Percentiles rank a stretch among this genome's conserved stretches.
These are phyloP conservation scores for Blastomussa wellsi DNA, from an alignment of 92 coral and sea anemone genomes.

Conservation along the genomic window DNA sequence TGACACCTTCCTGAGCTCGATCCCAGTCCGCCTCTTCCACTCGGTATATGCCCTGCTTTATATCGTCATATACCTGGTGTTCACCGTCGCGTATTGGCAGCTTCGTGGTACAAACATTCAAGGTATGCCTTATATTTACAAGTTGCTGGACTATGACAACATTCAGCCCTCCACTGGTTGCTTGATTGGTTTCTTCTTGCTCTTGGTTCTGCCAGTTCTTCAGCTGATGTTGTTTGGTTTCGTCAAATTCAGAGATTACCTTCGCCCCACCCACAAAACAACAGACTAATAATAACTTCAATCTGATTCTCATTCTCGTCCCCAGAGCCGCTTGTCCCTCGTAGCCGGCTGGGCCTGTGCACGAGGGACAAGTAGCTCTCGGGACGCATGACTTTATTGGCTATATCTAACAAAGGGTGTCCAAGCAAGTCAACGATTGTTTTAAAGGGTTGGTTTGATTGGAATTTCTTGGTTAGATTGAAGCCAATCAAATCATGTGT, in stretches of 20 bases:
- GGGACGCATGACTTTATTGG: too few species aligned
- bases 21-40: constrained; percentile 74
- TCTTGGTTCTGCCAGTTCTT: constrained; percentile 22
- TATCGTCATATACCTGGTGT: constrained; percentile 41
- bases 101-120: constrained; percentile 68
- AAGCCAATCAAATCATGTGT: too few species aligned
- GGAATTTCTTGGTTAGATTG: too few species aligned
- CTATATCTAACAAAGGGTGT: too few species aligned
- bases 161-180: constrained; percentile 9
- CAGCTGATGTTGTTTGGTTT: constrained; percentile 29
- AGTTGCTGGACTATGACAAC: constrained; percentile 62
- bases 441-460: too few species aligned
- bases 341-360: too few species aligned
- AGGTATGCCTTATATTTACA: constrained; percentile 68
- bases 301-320: too few species aligned
- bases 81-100: constrained; percentile 72
- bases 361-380: too few species aligned
- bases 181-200: neutral
- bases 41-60: constrained; percentile 60
- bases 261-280: constrained; percentile 3
- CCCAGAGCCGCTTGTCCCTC: too few species aligned
- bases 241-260: constrained; percentile 29
- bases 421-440: too few species aligned
- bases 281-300: neutral
- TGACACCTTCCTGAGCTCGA: constrained; percentile 62